Percentiles rank a stretch among this genome's conserved stretches.
These are phyloP conservation scores for Shargacucullia verbasci DNA, from an alignment of 2,888 invertebrate species.

Conservation along the genomic window DNA sequence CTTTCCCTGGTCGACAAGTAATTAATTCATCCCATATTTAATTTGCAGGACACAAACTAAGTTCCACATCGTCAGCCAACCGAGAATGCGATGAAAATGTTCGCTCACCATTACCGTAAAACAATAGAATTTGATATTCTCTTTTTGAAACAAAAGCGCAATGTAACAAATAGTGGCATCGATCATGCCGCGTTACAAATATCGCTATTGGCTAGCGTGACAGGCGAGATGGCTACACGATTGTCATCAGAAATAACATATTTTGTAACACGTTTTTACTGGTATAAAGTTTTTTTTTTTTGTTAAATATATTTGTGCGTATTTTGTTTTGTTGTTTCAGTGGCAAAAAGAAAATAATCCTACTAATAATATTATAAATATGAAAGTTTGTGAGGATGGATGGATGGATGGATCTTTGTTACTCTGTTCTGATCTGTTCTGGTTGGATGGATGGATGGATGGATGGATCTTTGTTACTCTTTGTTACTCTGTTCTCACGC, in stretches of 20 bases:
- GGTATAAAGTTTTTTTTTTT: constrained; percentile 13
- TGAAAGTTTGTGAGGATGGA: too few species aligned
- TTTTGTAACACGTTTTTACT: constrained; percentile 39
- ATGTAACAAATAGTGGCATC: constrained; percentile 53
- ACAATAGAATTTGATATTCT: constrained; percentile 39
- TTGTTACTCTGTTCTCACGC: too few species aligned
- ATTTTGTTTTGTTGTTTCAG: background rate
- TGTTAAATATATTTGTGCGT: constrained; percentile 3
- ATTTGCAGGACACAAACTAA: too few species aligned
- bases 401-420: too few species aligned
- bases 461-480: too few species aligned
- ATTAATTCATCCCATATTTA: too few species aligned
- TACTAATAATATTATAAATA: too few species aligned
- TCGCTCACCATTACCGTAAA: constrained; percentile 27
- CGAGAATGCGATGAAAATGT: constrained; percentile 5
- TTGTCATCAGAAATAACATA: constrained; percentile 54
- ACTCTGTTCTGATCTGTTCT: too few species aligned
- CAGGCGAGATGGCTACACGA: constrained; percentile 31
- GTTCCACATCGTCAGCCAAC: background rate
- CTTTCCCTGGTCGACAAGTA: too few species aligned
- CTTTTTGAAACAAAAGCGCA: constrained; percentile 43
- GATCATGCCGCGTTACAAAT: constrained; percentile 51
- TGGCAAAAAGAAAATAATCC: too few species aligned
- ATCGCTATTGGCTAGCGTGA: constrained; percentile 40
- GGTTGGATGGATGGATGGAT: too few species aligned